phyloP scores from a whole-genome alignment of 2,888 invertebrate genomes.

The Marronus borbonicus region DNA sequence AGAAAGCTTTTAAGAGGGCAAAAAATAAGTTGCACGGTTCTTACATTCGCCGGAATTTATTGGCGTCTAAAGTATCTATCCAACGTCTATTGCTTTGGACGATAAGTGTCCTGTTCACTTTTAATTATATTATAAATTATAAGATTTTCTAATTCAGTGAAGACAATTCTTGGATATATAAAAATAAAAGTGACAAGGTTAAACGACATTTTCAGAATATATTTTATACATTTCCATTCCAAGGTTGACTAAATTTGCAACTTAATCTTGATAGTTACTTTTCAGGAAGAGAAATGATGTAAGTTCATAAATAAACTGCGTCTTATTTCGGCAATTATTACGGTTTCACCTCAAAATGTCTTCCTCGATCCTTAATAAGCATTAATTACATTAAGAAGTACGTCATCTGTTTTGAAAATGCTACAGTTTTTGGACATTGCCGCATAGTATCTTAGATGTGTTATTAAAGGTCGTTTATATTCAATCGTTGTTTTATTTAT shows the following conservation, averaged over 20 bases:
- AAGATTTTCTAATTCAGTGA: neutral
- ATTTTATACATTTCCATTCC: conserved; percentile 16
- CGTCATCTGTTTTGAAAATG: neutral
- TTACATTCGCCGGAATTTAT: neutral
- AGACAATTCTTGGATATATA: conserved; percentile 22
- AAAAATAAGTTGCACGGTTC: neutral
- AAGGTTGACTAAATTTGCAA: conserved; percentile 22
- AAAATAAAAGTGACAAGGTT: conserved; percentile 39
- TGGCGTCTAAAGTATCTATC: neutral
- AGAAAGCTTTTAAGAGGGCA: neutral
- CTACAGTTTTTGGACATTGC: neutral
- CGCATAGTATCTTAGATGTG: neutral
- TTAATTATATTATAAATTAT: neutral
- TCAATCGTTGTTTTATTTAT: neutral
- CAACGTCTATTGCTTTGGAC: neutral
- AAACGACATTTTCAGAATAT: conserved; percentile 24
- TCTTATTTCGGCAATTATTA: neutral
- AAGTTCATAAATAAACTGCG: neutral
- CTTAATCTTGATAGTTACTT: neutral
- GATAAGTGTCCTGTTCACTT: neutral
- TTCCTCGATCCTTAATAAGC: neutral
- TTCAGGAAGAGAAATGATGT: conserved; percentile 7
- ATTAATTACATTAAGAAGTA: neutral
- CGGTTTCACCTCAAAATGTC: neutral
- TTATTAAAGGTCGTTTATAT: conserved; percentile 15